Conservation (phyloP, 2,797 vertebrate genomes). For the Pipistrellus pipistrellus region DNA sequence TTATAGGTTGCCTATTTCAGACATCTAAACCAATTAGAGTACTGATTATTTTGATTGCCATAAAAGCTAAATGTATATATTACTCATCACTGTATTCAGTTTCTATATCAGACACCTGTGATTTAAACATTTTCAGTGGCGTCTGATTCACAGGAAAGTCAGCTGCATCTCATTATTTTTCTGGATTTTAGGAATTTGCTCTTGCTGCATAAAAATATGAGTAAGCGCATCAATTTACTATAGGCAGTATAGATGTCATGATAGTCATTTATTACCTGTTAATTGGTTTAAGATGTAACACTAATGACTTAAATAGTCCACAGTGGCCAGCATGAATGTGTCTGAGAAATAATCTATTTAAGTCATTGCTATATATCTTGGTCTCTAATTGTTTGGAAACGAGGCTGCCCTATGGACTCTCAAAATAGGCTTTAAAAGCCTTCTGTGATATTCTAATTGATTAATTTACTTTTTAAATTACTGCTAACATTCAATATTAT, state of each 20-base stretch:
- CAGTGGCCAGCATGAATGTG: background rate
- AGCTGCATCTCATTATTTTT: constrained; percentile 56
- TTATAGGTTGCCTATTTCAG: constrained; percentile 74
- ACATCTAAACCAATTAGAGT: constrained; percentile 68
- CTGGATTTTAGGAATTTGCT: background rate
- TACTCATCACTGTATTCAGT: constrained; percentile 48
- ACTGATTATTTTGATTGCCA: constrained; percentile 72
- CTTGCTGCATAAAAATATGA: constrained; percentile 5
- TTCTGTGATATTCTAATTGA: background rate
- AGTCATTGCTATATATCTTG: background rate
- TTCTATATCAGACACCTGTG: constrained; percentile 58
- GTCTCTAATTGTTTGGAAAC: background rate
- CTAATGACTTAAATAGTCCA: background rate
- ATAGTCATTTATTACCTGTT: background rate
- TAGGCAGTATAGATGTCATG: background rate
- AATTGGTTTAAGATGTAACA: background rate
- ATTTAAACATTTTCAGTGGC: constrained; percentile 64
- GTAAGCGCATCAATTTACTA: background rate
- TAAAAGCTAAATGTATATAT: constrained; percentile 60
- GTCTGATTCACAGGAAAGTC: constrained; percentile 11
- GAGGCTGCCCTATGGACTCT: background rate
- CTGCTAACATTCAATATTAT: background rate
- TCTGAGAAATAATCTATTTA: no score
- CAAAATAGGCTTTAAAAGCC: background rate
- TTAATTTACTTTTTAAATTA: background rate